phyloP scores from a whole-genome alignment of 2,113 vertebrate genomes.

The Ardeotis arabs region DNA sequence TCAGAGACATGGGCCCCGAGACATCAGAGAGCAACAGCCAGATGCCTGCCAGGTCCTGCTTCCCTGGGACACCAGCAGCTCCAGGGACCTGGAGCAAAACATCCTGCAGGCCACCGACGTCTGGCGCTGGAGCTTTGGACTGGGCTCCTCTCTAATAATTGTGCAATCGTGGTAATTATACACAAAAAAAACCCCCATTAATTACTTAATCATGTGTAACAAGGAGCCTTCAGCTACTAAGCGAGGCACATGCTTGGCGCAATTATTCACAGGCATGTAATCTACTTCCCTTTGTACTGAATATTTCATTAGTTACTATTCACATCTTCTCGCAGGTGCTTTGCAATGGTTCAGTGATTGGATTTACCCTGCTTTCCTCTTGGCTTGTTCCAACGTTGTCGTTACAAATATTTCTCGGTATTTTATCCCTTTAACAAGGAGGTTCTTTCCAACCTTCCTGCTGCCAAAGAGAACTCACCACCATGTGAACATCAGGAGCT shows the following conservation, averaged over 20 bases:
- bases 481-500: background rate
- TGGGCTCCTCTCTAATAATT: background rate
- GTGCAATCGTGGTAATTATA: background rate
- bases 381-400: background rate
- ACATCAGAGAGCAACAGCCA: background rate
- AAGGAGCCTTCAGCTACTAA: constrained; percentile 13
- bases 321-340: background rate
- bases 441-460: background rate
- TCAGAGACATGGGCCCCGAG: background rate
- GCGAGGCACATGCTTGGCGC: rapidly evolving
- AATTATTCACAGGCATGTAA: constrained; percentile 17
- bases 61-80: background rate
- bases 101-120: background rate
- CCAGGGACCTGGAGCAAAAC: background rate
- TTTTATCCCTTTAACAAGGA: background rate
- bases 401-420: background rate
- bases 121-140: background rate
- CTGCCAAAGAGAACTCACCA: background rate
- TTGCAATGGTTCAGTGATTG: constrained; percentile 1
- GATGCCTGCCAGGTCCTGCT: background rate
- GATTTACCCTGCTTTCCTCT: background rate
- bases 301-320: constrained; percentile 10
- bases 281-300: background rate
- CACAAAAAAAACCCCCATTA: background rate
- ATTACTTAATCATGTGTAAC: constrained; percentile 6